Percentiles rank a stretch among this genome's conserved stretches.
Evolutionary conservation across 2,113 vertebrate genomes (phyloP).

Genomic region (Phasianus colchicus): DNA sequence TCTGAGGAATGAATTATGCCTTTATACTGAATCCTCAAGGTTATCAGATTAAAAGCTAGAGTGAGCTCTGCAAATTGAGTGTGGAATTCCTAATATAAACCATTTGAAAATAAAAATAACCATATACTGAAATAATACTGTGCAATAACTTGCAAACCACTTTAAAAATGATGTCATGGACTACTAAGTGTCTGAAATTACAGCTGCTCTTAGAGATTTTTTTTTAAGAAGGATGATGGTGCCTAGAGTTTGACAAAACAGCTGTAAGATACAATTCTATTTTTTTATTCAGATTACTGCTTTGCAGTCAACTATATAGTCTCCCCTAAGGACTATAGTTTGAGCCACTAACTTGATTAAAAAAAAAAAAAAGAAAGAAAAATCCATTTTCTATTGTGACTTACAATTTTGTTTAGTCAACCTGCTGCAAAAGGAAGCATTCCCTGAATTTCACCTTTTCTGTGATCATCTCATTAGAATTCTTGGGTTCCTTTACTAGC

Average conservation of each 20-base stretch:
- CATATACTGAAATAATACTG: neutral
- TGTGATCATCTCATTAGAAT: neutral
- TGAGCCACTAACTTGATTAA: neutral
- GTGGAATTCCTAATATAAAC: neutral
- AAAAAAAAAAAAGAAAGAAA: neutral
- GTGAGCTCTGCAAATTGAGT: neutral
- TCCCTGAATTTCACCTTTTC: neutral
- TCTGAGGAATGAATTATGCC: neutral
- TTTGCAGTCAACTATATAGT: neutral
- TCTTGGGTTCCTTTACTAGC: neutral
- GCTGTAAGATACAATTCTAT: neutral
- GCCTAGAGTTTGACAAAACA: neutral
- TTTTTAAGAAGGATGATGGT: neutral
- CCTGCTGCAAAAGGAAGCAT: neutral
- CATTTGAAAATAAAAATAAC: neutral
- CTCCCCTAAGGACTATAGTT: neutral
- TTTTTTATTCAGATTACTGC: neutral
- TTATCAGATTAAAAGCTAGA: neutral
- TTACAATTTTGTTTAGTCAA: neutral
- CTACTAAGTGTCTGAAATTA: neutral
- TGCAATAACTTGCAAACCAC: neutral
- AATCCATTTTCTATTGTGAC: neutral
- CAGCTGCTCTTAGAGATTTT: neutral
- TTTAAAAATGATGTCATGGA: neutral
- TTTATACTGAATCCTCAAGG: neutral